Base-by-base conservation (phyloP, 2,888 invertebrate genomes). In the Drosophila sordidula region DNA sequence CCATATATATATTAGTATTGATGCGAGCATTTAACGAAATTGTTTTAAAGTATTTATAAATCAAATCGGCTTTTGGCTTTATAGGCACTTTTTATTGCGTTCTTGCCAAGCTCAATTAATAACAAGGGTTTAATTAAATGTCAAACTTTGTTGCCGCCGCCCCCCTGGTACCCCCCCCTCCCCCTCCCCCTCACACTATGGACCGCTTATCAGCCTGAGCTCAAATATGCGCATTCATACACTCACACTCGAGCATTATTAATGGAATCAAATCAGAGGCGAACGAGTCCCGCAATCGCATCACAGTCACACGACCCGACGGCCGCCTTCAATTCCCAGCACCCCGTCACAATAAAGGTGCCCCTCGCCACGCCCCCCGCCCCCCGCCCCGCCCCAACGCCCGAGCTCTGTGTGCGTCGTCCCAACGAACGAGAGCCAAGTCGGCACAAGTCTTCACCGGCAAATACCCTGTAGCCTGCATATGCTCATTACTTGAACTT, bases 211-310 rank as follows among this genome's bases (percentile, higher is more conserved):
- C 75, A 75, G 50, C 45, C 42, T 34, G 25, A 42, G 59, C 58
- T 55, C 18, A 65, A 47, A 57, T 45, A 50, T 57, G 63, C 73
- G 50, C 63, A 59, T 41, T n/a, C 12, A 32, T 0, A 18, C 34
- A 49, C 29, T 34, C 25, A 44, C 49, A 65, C 38, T 54, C 4
- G 14, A 32, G 50, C 49, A 47, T 68, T 56, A 12, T 68, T 75
- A 84, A 81, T 85, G 79, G 68, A 77, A 82, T 85, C 82, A 82
- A 81, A 72, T 84, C 74, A 71, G 58, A 78, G 44, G 47, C 55
- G 56, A 62, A 62, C 64, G 73, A 80, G 73, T 73, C 66, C 64
- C 78, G 50, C 76, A 66, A 80, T 71, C 78, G 64, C 69, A 67
- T 71, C 80, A 70, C 62, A 78, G 78, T 81, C 80, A 78, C 84